Percentiles rank a stretch among this genome's conserved stretches.
These are phyloP conservation scores for Octomys mimax DNA, from an alignment of 2,797 vertebrate species.

Conservation along the genomic window DNA sequence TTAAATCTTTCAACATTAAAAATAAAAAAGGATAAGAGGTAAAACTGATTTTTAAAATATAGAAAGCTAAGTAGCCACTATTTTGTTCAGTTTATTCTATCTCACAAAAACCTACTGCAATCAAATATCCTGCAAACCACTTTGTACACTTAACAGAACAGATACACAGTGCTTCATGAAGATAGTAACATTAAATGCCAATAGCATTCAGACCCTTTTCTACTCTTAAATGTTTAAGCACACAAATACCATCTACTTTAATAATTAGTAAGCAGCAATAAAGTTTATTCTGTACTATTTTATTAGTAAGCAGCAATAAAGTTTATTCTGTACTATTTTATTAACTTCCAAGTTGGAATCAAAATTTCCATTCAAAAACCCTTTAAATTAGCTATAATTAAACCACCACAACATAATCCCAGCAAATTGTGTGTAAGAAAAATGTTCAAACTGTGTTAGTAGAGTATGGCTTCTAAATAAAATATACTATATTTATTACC, in stretches of 20 bases:
- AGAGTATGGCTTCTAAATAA: slow-evolving; percentile 56
- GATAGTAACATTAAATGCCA: not conserved
- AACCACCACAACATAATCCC: slow-evolving; percentile 55
- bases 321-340: slow-evolving; percentile 61
- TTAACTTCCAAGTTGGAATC: slow-evolving; percentile 53
- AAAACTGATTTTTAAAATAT: slow-evolving; percentile 12
- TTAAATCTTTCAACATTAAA: slow-evolving; percentile 28
- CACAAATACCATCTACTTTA: slow-evolving; percentile 31
- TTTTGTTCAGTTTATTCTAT: slow-evolving; percentile 57
- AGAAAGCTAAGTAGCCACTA: slow-evolving; percentile 50
- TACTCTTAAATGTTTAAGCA: slow-evolving; percentile 6
- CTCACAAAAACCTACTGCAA: slow-evolving; percentile 36
- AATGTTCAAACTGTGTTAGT: slow-evolving; percentile 31
- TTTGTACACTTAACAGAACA: not conserved
- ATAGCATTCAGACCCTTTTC: slow-evolving; percentile 22
- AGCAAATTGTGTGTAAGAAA: slow-evolving; percentile 39
- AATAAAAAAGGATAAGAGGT: not conserved
- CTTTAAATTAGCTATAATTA: slow-evolving; percentile 52
- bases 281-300: not conserved
- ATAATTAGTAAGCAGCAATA: slow-evolving; percentile 64
- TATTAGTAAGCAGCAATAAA: slow-evolving; percentile 62
- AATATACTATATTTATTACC: slow-evolving; percentile 31
- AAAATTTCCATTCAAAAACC: slow-evolving; percentile 44
- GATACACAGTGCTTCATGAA: not conserved
- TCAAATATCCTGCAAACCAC: not conserved